These are phyloP conservation scores for Osmoderma eremita DNA, from an alignment of 2,888 invertebrate genomes.

Conservation along the genomic window DNA sequence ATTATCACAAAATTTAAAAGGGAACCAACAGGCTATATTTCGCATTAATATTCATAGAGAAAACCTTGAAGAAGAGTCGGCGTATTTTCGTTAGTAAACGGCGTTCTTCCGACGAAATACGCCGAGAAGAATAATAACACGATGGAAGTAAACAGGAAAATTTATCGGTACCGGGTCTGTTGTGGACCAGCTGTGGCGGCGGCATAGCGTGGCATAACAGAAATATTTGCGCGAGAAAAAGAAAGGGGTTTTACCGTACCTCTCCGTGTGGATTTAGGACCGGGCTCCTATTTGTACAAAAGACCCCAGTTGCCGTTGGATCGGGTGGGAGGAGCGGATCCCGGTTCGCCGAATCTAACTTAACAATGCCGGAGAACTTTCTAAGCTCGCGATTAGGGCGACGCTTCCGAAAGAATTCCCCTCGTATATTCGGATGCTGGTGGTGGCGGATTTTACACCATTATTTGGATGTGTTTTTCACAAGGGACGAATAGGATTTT, in stretches of 20 bases:
- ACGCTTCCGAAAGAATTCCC: constrained; percentile 19
- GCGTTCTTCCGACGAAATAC: too few species aligned
- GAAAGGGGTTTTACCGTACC: constrained; percentile 12
- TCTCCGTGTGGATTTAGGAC: constrained; percentile 9
- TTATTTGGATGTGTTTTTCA: too few species aligned
- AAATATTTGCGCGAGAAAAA: constrained; percentile 11
- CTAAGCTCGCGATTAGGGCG: constrained; percentile 22
- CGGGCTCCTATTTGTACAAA: constrained; percentile 12
- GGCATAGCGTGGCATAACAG: too few species aligned
- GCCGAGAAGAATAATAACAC: constrained; percentile 10
- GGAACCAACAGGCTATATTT: too few species aligned
- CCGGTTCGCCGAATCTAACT: constrained; percentile 20
- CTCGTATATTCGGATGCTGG: neutral
- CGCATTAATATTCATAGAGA: too few species aligned
- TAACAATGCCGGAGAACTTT: constrained; percentile 19
- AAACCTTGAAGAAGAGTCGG: too few species aligned
- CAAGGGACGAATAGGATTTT: too few species aligned
- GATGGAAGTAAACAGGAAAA: constrained; percentile 9
- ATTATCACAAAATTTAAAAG: too few species aligned
- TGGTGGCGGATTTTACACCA: too few species aligned
- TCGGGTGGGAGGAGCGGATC: neutral
- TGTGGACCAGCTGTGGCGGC: constrained; percentile 9
- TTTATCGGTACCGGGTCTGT: neutral
- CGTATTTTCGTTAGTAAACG: too few species aligned
- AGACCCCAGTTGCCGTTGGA: neutral